phyloP scores from a whole-genome alignment of 2,888 invertebrate species.

The Epinotia demarniana region DNA sequence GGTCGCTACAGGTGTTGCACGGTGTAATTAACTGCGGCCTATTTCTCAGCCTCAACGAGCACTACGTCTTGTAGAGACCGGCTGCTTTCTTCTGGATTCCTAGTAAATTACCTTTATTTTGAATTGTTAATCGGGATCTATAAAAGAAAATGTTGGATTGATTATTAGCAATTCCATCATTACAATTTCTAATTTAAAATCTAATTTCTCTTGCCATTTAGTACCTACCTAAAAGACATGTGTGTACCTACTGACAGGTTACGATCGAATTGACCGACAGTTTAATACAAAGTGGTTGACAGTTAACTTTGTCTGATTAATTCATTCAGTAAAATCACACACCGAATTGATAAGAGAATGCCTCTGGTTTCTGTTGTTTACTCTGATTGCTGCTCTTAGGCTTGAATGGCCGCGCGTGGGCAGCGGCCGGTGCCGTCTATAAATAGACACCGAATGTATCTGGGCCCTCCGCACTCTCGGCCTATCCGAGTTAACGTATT shows the following conservation, averaged over 20 bases:
- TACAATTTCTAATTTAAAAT: too few relatives aligned
- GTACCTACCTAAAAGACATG: not conserved
- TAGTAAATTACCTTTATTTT: not conserved
- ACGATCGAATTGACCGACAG: not conserved
- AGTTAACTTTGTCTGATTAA: not conserved
- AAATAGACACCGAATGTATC: constrained; percentile 3
- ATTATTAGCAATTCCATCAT: too few relatives aligned
- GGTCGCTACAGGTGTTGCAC: constrained; percentile 24
- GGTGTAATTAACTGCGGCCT: constrained; percentile 21
- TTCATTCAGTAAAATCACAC: not conserved
- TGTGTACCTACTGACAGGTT: too few relatives aligned
- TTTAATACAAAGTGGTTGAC: not conserved
- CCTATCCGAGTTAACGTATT: not conserved
- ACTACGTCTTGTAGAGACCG: not conserved
- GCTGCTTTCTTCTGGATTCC: constrained; percentile 13
- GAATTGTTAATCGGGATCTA: too few relatives aligned
- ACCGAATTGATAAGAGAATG: not conserved
- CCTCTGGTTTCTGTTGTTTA: constrained; percentile 27
- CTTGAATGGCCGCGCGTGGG: constrained; percentile 1
- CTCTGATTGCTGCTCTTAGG: not conserved
- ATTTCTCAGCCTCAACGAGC: constrained; percentile 30
- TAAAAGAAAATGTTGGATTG: too few relatives aligned
- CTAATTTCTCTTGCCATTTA: too few relatives aligned
- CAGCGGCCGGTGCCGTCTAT: not conserved
- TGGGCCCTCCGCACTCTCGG: not conserved